Evolutionary conservation across 1,140 invertebrate species (phyloP).

Genomic region (Carcinoscorpius rotundicauda): DNA sequence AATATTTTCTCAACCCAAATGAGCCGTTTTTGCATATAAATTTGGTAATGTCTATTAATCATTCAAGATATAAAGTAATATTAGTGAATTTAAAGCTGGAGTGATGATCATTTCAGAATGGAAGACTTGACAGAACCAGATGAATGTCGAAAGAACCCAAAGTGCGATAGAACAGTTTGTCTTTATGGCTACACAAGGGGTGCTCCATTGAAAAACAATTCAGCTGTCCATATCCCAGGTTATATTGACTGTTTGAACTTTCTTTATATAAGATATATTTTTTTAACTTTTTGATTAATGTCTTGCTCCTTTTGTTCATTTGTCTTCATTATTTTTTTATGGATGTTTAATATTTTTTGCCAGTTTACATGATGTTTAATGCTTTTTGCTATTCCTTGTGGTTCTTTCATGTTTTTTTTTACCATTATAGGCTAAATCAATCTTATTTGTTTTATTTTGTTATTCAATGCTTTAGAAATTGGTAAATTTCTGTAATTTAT

Average conservation of each 20-base stretch:
- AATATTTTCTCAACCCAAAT: no score
- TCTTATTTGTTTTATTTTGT: no score
- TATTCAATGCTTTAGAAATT: no score
- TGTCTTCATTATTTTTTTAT: neutral
- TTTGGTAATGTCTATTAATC: no score
- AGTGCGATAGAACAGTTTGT: slow-evolving; percentile 73
- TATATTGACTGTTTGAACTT: slow-evolving; percentile 11
- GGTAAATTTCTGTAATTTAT: no score
- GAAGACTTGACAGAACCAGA: slow-evolving; percentile 93
- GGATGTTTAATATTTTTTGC: no score
- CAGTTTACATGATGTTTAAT: no score
- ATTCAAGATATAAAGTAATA: no score
- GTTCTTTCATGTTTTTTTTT: slow-evolving; percentile 7
- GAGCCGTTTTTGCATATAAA: no score
- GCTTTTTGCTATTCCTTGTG: slow-evolving; percentile 12
- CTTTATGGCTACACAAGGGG: slow-evolving; percentile 94
- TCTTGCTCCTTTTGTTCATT: slow-evolving; percentile 1
- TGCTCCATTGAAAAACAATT: slow-evolving; percentile 72
- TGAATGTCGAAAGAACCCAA: slow-evolving; percentile 62
- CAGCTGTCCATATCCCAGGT: slow-evolving; percentile 84
- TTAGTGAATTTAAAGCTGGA: no score
- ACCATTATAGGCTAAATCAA: no score
- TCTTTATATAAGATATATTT: neutral
- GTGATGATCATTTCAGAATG: slow-evolving; percentile 39
- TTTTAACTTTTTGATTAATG: no score